Conservation (phyloP, 1,140 invertebrate species). For the Paramacrobiotus metropolitanus region DNA sequence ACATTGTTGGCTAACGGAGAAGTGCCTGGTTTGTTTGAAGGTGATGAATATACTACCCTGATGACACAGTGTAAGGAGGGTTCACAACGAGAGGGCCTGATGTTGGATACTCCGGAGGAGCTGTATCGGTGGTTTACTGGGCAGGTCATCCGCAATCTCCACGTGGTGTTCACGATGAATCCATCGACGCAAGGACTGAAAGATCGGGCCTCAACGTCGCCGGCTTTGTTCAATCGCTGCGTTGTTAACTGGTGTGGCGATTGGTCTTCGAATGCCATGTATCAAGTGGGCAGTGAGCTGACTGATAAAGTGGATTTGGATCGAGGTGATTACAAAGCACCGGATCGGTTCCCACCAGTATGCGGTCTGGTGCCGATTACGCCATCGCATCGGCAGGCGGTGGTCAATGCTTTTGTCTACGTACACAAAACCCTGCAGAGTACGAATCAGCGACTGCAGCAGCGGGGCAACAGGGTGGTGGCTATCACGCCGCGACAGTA, state of each 20-base stretch:
- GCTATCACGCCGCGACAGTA: slow-evolving; percentile 91
- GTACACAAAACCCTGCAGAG: slow-evolving; percentile 90
- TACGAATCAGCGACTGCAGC: slow-evolving; percentile 63
- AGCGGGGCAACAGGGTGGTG: slow-evolving; percentile 77
- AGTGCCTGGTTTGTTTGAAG: slow-evolving; percentile 53
- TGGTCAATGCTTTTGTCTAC: slow-evolving; percentile 93
- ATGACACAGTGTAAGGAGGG: slow-evolving; percentile 99
- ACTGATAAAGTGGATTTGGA: slow-evolving; percentile 59
- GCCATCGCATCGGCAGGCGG: slow-evolving; percentile 63
- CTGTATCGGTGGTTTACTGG: slow-evolving; percentile 96
- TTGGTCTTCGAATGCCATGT: slow-evolving; percentile 91
- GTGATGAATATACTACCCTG: slow-evolving; percentile 89
- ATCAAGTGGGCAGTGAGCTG: slow-evolving; percentile 74
- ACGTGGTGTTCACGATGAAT: slow-evolving; percentile 99
- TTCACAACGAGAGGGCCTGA: slow-evolving; percentile 82
- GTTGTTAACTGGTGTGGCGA: slow-evolving; percentile 99
- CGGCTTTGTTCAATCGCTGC: slow-evolving; percentile 90
- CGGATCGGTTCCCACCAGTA: slow-evolving; percentile 63
- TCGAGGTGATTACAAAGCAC: slow-evolving; percentile 49
- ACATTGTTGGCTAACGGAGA: slow-evolving; percentile 95
- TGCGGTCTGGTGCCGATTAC: slow-evolving; percentile 50
- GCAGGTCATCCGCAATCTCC: slow-evolving; percentile 93
- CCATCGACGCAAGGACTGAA: slow-evolving; percentile 91
- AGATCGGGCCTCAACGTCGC: slow-evolving; percentile 89
- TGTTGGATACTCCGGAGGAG: slow-evolving; percentile 95